These are phyloP conservation scores for Tetrapedia diversipes DNA, from an alignment of 2,888 invertebrate genomes.

Conservation along the genomic window DNA sequence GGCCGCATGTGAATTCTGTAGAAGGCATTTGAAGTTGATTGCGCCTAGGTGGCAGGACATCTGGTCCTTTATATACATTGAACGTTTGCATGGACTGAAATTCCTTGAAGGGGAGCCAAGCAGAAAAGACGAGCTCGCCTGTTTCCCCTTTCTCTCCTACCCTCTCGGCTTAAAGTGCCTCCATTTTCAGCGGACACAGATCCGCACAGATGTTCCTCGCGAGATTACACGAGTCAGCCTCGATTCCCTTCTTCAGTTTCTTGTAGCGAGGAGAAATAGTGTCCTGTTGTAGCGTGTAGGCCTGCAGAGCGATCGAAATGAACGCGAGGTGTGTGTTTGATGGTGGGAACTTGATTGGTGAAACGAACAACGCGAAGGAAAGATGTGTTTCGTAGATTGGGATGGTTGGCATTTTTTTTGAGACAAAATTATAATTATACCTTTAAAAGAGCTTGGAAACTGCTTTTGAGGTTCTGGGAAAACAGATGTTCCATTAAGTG, in stretches of 20 bases:
- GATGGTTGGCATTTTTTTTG: no score
- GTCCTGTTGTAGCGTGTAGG: no score
- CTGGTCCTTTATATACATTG: slow-evolving; percentile 68
- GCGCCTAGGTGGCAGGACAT: slow-evolving; percentile 69
- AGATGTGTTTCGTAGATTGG: no score
- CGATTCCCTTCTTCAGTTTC: slow-evolving; percentile 48
- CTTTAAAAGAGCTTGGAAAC: no score
- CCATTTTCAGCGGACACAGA: slow-evolving; percentile 57
- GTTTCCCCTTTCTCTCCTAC: no score
- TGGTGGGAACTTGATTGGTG: no score
- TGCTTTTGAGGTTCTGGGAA: no score
- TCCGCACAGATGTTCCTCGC: slow-evolving; percentile 64
- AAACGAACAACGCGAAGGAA: no score
- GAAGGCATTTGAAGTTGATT: slow-evolving; percentile 69
- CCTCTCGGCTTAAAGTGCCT: slow-evolving; percentile 67
- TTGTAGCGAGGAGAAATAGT: background rate
- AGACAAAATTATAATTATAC: no score
- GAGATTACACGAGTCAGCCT: slow-evolving; percentile 52
- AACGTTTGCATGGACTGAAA: slow-evolving; percentile 65
- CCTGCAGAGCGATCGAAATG: background rate
- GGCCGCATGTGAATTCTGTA: slow-evolving; percentile 68
- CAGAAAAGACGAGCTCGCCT: slow-evolving; percentile 55
- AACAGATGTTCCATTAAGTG: no score
- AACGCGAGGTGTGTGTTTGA: background rate
- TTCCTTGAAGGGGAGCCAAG: slow-evolving; percentile 66